Evolutionary conservation across 2,113 vertebrate genomes (phyloP).

Genomic region (Stercorarius parasiticus): DNA sequence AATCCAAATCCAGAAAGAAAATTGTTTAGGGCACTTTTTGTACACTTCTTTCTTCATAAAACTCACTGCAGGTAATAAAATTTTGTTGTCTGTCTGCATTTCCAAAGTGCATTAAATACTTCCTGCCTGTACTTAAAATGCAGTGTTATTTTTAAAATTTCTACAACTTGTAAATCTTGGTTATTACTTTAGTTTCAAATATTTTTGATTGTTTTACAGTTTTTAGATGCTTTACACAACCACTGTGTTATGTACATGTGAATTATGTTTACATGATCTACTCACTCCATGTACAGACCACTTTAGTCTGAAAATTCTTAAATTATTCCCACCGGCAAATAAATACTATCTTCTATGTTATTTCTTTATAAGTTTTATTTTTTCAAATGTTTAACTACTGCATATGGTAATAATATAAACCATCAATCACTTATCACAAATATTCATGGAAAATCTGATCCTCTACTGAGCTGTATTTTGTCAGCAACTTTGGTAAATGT

Average conservation of each 20-base stretch:
- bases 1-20: background rate
- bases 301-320: conserved; percentile 42
- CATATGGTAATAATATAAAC: conserved; percentile 36
- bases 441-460: conserved; percentile 37
- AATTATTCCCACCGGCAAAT: conserved; percentile 43
- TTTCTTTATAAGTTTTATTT: conserved; percentile 41
- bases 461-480: conserved; percentile 31
- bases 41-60: background rate
- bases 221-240: background rate
- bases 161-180: background rate
- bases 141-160: background rate
- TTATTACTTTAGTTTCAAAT: background rate
- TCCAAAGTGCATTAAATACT: conserved; percentile 9
- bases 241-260: background rate
- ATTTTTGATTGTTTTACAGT: background rate
- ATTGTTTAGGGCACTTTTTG: background rate
- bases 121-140: background rate
- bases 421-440: conserved; percentile 34
- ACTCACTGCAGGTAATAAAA: background rate
- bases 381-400: conserved; percentile 24
- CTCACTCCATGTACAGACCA: background rate
- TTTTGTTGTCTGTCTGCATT: background rate
- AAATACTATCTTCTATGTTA: conserved; percentile 49
- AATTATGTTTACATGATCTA: background rate
- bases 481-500: conserved; percentile 23